Base-by-base conservation (phyloP, 2,888 invertebrate genomes). In the Phymatocera aterrima region DNA sequence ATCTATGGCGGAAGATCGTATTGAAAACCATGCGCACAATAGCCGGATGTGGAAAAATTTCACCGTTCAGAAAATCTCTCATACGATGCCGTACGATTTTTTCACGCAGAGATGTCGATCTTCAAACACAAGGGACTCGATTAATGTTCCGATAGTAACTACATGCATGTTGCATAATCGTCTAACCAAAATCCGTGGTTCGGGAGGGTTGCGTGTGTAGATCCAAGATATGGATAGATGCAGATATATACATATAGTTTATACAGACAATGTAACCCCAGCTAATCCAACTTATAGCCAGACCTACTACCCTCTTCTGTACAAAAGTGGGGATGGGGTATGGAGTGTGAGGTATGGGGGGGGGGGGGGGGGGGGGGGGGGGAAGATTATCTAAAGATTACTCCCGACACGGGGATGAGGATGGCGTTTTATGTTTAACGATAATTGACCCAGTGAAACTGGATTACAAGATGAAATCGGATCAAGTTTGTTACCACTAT, bases 361-460 rank as follows among this genome's bases (percentile, higher is more conserved):
- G 51, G 12, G 21, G 43, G 43, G 72, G 60, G 60, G 75, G n/a
- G n/a, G n/a, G n/a, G 3, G 15, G 51, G 51, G 12, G 21, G 43
- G 43, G 72, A 75, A 75, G 75, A 75, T 75, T 75, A 75, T 60
- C 75, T 31, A 75, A 75, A 54, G 75, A 75, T 75, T 75, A 75
- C 51, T 18, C 75, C 40, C 12, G 6, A 31, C 15, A 6, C 21
- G 31, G 28, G 24, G 15, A 8, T n/a, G 28, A 10, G 68, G 48
- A 21, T 72, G 10, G 72, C 51, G 34, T 51, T 72, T 10, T 75
- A 24, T 57, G 75, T 75, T 75, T 57, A 75, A 75, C 75, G 75
- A 75, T 75, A 75, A 75, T 75, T 57, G 75, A 54, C 57, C 57
- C 75, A 57, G 40, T 57, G 24, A 75, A 75, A 75, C 75, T 75